Evolutionary conservation across 1,140 invertebrate genomes (phyloP).

Genomic region (Belonocnema kinseyi): DNA sequence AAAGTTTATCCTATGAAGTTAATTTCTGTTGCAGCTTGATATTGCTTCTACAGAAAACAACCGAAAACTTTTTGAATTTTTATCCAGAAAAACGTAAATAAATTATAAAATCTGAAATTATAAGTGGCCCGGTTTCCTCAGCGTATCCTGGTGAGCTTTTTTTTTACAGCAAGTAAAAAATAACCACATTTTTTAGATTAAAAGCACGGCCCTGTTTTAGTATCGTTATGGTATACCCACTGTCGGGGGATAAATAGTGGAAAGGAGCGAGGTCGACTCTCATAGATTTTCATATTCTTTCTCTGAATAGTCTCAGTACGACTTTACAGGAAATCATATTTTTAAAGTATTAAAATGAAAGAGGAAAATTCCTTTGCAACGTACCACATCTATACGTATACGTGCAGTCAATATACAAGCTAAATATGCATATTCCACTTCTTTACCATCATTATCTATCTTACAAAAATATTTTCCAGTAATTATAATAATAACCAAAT

Average conservation of each 20-base stretch:
- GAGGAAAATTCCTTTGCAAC: constrained; percentile 25
- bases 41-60: too few relatives aligned
- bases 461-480: background rate
- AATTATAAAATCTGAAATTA: too few relatives aligned
- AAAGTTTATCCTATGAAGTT: too few relatives aligned
- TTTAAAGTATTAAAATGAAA: constrained; percentile 22
- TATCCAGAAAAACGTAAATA: too few relatives aligned
- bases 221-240: background rate
- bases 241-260: background rate
- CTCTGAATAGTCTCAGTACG: constrained; percentile 30
- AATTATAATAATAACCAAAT: too few relatives aligned
- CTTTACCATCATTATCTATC: background rate
- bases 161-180: background rate
- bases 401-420: background rate
- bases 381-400: background rate
- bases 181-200: background rate
- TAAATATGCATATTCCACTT: background rate
- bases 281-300: constrained; percentile 25
- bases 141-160: too few relatives aligned
- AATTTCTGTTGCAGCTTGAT: too few relatives aligned
- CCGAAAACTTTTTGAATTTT: too few relatives aligned
- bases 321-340: constrained; percentile 22
- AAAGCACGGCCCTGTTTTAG: background rate
- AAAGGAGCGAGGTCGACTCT: constrained; percentile 16
- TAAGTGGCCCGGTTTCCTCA: too few relatives aligned